phyloP scores from a whole-genome alignment of 2,113 vertebrate species.

The Abramis brama region DNA sequence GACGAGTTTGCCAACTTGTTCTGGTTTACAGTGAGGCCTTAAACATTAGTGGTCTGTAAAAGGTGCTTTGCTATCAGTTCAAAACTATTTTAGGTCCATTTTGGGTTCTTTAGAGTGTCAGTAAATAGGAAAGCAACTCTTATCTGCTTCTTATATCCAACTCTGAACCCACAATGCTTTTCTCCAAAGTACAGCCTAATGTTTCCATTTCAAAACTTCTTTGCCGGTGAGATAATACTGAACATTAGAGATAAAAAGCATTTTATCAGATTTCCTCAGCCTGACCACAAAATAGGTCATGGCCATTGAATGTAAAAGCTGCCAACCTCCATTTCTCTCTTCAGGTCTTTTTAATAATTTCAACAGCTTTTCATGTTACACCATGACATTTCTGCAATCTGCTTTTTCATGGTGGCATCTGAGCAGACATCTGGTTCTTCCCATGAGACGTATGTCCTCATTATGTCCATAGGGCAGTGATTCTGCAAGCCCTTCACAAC shows the following conservation, averaged over 20 bases:
- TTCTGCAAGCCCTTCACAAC: not conserved
- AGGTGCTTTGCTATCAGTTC: not conserved
- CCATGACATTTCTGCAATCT: not conserved
- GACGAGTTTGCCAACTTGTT: no score
- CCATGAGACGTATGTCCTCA: not conserved
- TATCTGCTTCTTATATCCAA: not conserved
- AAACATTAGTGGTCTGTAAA: not conserved
- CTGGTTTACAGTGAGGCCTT: no score
- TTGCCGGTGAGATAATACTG: not conserved
- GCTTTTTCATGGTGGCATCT: not conserved
- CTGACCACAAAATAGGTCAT: not conserved
- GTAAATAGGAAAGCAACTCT: not conserved
- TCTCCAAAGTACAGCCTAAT: not conserved
- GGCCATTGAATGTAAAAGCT: not conserved
- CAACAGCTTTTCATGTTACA: not conserved
- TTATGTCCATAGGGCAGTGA: not conserved
- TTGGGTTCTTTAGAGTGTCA: not conserved
- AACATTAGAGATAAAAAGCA: slow-evolving; percentile 3
- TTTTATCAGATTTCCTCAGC: not conserved
- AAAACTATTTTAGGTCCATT: not conserved
- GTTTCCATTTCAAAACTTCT: not conserved
- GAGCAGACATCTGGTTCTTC: slow-evolving; percentile 2
- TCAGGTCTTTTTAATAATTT: not conserved
- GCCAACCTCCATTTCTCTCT: not conserved
- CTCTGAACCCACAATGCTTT: not conserved